Evolutionary conservation across 2,797 vertebrate species (phyloP).

Genomic region (Hylomyscus alleni): DNA sequence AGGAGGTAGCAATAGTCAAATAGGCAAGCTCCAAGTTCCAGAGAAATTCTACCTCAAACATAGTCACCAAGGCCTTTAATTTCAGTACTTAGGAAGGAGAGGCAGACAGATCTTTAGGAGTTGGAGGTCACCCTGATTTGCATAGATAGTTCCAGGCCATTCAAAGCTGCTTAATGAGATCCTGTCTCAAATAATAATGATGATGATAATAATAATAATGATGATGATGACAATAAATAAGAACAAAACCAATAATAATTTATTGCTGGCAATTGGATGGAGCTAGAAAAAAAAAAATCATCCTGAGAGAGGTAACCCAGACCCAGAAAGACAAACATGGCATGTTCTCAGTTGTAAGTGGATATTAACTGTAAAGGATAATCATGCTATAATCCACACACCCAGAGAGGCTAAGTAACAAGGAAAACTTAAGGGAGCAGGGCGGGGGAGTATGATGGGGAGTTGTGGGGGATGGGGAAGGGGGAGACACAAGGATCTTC

Average conservation of each 20-base stretch:
- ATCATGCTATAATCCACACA: neutral
- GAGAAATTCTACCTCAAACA: neutral
- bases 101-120: neutral
- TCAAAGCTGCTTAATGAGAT: neutral
- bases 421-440: neutral
- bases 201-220: neutral
- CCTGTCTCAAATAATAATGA: neutral
- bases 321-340: neutral
- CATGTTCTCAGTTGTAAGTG: neutral
- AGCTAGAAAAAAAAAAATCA: neutral
- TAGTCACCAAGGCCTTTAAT: neutral
- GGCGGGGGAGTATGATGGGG: neutral
- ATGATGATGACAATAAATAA: neutral
- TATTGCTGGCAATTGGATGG: neutral
- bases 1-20: neutral
- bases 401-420: neutral
- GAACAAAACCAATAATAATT: neutral
- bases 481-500: neutral
- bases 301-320: neutral
- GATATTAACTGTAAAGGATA: neutral
- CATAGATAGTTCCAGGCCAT: neutral
- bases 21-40: neutral
- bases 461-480: no score
- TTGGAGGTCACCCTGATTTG: neutral
- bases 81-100: neutral